Base-by-base conservation (phyloP, 1,140 invertebrate species). In the Panulirus ornatus region DNA sequence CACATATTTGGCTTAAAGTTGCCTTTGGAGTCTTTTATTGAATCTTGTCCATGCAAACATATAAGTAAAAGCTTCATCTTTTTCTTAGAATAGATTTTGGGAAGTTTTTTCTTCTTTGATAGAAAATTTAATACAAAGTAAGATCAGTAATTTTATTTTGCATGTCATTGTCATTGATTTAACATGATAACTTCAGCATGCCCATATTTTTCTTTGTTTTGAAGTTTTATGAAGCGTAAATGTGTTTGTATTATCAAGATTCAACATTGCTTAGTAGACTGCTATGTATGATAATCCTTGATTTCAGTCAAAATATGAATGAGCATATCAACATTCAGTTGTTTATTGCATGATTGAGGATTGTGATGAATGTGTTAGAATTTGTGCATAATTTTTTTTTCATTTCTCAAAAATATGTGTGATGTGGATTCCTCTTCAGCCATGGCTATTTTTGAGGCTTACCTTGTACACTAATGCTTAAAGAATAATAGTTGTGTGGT, bases 391-490 rank as follows among this genome's bases (percentile, higher is more conserved):
- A 81, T n/a, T n/a, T n/a, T n/a, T n/a, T n/a, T n/a, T n/a, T n/a
- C n/a, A 78, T 78, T n/a, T 78, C 40, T 78, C 75, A 78, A 36
- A 70, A 84, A 66, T 84, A 84, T 66, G 6, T 84, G 42, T 73
- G 58, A 19, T 51, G 73, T 38, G 70, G 27, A 54, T 27, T 84
- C 40, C 27, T 47, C 30, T 70, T 8, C 30, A n/a, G 42, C 30
- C 30, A 73, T 27, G 14, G 63, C 47, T 66, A 22, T 51, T 71
- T 42, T 73, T 73, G 42, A 73, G 40, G 63, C 44, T 73, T 30
- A 73, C 42, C 83, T 47, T 70, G 70, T 84, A 73, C 54, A 73
- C 34, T 84, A 84, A 70, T 73, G 82, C 76, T 42, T 84, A 22
- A 84, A 47, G 66, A 71, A 22, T 34, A 84, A 34, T n/a, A 30